Percentiles rank a stretch among this genome's conserved stretches.
Conservation (phyloP, 2,888 invertebrate genomes). For the Drosophila helvetica region DNA sequence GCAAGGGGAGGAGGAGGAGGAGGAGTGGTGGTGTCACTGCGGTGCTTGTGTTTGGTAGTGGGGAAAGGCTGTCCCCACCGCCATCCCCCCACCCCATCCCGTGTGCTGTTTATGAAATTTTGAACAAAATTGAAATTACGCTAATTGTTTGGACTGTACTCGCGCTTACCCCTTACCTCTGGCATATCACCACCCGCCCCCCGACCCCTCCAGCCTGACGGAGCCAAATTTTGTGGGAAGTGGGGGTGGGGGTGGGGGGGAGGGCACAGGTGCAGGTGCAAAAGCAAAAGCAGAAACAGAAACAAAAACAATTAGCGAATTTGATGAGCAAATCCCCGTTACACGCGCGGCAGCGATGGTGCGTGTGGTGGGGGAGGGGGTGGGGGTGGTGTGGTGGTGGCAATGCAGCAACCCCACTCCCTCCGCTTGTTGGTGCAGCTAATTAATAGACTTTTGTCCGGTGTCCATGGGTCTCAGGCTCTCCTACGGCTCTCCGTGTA, state of each 20-base stretch:
- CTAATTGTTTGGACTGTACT: constrained; percentile 79
- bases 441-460: constrained; percentile 70
- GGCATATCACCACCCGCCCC: neutral
- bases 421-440: constrained; percentile 54
- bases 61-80: neutral
- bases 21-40: neutral
- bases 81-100: neutral
- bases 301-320: constrained; percentile 79
- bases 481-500: constrained; percentile 20
- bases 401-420: neutral
- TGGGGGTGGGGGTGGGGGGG: neutral
- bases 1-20: neutral
- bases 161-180: constrained; percentile 11
- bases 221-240: neutral
- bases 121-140: constrained; percentile 83
- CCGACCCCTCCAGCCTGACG: neutral
- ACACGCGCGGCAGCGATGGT: constrained; percentile 25
- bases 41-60: neutral
- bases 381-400: no score
- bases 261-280: neutral
- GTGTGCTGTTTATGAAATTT: constrained; percentile 79
- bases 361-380: neutral
- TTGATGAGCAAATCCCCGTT: constrained; percentile 75
- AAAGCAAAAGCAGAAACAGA: constrained; percentile 40
- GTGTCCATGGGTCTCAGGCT: constrained; percentile 40